These are phyloP conservation scores for Formica aserva DNA, from an alignment of 2,888 invertebrate genomes.

Conservation along the genomic window DNA sequence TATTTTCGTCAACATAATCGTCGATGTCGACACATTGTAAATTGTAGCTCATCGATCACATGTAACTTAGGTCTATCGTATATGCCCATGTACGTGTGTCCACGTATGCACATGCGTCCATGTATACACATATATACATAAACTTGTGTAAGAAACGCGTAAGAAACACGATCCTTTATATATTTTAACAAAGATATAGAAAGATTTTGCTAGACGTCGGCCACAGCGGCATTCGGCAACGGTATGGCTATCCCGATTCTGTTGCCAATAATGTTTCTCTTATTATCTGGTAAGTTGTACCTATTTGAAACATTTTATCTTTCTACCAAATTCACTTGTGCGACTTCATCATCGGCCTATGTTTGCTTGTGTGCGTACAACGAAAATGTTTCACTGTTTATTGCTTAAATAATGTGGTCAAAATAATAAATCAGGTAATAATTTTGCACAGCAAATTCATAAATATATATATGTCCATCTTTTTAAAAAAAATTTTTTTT, in stretches of 20 bases:
- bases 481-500: neutral
- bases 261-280: neutral
- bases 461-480: neutral
- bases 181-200: conserved; percentile 65
- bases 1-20: conserved; percentile 65
- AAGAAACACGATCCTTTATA: conserved; percentile 62
- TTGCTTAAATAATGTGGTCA: conserved; percentile 12
- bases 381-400: neutral
- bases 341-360: conserved; percentile 2
- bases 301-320: neutral
- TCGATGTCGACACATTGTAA: conserved; percentile 51
- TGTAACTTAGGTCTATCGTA: conserved; percentile 64
- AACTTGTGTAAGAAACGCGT: conserved; percentile 60
- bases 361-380: conserved; percentile 8
- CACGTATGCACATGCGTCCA: conserved; percentile 56
- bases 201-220: conserved; percentile 60
- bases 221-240: neutral
- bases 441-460: neutral
- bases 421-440: neutral
- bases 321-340: conserved; percentile 17
- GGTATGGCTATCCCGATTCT: neutral
- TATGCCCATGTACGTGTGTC: conserved; percentile 60
- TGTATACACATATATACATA: conserved; percentile 75
- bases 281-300: conserved; percentile 1
- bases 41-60: conserved; percentile 67